Percentiles rank a stretch among this genome's conserved stretches.
Evolutionary conservation across 2,888 invertebrate genomes (phyloP).

Genomic region (Pediacus dermestoides): DNA sequence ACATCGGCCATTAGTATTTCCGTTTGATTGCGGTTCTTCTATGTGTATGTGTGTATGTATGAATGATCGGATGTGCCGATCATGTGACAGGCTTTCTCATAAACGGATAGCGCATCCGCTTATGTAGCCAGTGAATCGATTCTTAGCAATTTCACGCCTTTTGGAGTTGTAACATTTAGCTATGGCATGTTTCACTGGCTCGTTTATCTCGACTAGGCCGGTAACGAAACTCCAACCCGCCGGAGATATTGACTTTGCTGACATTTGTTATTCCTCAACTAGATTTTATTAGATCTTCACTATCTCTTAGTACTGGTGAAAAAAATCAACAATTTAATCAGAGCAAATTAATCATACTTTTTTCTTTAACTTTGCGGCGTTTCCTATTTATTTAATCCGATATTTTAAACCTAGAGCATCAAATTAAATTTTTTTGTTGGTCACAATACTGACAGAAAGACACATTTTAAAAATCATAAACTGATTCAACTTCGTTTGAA

Average conservation of each 20-base stretch:
- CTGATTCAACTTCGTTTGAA: too few species aligned
- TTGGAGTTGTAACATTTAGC: constrained; percentile 40
- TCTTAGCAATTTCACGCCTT: constrained; percentile 43
- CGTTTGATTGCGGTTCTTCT: constrained; percentile 20
- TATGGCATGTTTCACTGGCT: constrained; percentile 40
- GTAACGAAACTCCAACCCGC: constrained; percentile 1
- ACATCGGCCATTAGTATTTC: constrained; percentile 23
- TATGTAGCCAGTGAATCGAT: constrained; percentile 33
- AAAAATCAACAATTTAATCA: too few species aligned
- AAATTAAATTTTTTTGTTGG: too few species aligned
- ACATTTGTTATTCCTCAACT: constrained; percentile 5
- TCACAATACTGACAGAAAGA: too few species aligned
- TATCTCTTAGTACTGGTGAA: too few species aligned
- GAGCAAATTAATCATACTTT: too few species aligned
- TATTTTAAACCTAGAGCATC: too few species aligned
- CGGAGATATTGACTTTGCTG: constrained; percentile 3
- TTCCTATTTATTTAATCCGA: too few species aligned
- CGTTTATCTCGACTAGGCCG: constrained; percentile 35
- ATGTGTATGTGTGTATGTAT: constrained; percentile 11
- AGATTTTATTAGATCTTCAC: constrained; percentile 4
- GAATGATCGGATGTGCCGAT: constrained; percentile 24
- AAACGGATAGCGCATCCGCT: constrained; percentile 24
- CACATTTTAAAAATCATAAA: too few species aligned
- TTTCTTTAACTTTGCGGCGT: too few species aligned
- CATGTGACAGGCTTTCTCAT: constrained; percentile 24